A percentile compares a stretch with the other conserved stretches of the same genome.
These are phyloP conservation scores for Xanthorhoe designata DNA, from an alignment of 2,888 invertebrate genomes.

Conservation along the genomic window DNA sequence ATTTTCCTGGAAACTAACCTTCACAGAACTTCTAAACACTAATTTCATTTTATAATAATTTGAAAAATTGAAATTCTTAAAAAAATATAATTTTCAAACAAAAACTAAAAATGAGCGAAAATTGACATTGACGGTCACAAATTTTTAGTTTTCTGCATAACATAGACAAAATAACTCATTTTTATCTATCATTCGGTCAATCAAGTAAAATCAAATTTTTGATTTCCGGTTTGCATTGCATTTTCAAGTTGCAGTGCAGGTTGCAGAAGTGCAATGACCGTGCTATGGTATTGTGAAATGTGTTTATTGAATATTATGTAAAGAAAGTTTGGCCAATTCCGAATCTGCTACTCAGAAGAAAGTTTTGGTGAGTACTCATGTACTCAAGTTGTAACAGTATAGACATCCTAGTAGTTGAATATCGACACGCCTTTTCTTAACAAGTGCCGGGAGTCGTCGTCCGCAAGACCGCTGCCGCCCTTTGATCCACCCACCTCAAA, in stretches of 20 bases:
- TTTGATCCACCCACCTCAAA: slow-evolving; percentile 85
- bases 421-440: slow-evolving; percentile 85
- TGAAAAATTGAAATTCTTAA: not conserved
- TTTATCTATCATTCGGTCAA: slow-evolving; percentile 22
- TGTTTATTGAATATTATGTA: not conserved
- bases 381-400: slow-evolving; percentile 55
- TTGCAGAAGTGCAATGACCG: slow-evolving; percentile 10
- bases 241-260: not conserved
- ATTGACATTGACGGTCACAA: slow-evolving; percentile 29
- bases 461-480: slow-evolving; percentile 84
- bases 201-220: slow-evolving; percentile 6
- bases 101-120: slow-evolving; percentile 23
- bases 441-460: slow-evolving; percentile 84
- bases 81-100: not conserved
- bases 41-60: not conserved
- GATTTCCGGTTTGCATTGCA: slow-evolving; percentile 32
- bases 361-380: slow-evolving; percentile 39
- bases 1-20: slow-evolving; percentile 6
- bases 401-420: slow-evolving; percentile 67
- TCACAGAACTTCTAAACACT: not conserved
- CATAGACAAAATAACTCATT: slow-evolving; percentile 9
- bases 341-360: slow-evolving; percentile 19
- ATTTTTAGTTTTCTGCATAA: not conserved
- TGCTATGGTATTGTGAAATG: not conserved
- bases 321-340: slow-evolving; percentile 26